Percentiles rank a stretch among this genome's conserved stretches.
Conservation (phyloP, 2,113 vertebrate genomes). For the Pachycephala philippinensis region DNA sequence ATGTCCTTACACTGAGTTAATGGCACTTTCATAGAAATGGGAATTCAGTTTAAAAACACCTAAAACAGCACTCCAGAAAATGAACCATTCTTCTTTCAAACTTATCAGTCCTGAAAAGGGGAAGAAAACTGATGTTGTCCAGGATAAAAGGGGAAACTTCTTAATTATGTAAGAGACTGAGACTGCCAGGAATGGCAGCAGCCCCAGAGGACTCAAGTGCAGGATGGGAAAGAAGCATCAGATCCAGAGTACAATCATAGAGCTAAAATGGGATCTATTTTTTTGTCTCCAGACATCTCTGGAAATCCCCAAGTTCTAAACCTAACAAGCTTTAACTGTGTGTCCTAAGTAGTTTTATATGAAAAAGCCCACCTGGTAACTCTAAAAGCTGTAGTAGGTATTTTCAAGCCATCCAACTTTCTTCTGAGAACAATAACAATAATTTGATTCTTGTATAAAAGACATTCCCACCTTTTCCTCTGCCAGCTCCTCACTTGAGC, state of each 20-base stretch:
- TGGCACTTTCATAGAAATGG: neutral
- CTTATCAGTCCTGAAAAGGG: neutral
- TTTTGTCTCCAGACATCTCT: neutral
- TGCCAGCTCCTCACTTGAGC: neutral
- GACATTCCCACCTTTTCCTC: neutral
- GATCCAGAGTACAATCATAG: neutral
- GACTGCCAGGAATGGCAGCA: neutral
- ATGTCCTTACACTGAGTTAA: neutral
- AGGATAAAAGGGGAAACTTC: neutral
- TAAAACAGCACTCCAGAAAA: neutral
- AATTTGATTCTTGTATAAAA: neutral
- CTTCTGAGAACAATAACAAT: neutral
- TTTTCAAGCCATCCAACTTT: neutral
- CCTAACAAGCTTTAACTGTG: neutral
- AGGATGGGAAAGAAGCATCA: neutral
- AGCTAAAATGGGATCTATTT: neutral
- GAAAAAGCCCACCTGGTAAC: neutral
- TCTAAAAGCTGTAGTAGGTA: neutral
- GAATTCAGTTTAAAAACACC: neutral
- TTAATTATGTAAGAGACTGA: neutral
- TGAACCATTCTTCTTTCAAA: neutral
- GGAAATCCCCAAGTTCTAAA: slow-evolving; percentile 9
- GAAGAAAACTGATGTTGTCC: neutral
- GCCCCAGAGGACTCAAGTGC: neutral
- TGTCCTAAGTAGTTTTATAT: neutral